Evolutionary conservation across 1,140 invertebrate genomes (phyloP).

Genomic region (Laupala kohalensis): DNA sequence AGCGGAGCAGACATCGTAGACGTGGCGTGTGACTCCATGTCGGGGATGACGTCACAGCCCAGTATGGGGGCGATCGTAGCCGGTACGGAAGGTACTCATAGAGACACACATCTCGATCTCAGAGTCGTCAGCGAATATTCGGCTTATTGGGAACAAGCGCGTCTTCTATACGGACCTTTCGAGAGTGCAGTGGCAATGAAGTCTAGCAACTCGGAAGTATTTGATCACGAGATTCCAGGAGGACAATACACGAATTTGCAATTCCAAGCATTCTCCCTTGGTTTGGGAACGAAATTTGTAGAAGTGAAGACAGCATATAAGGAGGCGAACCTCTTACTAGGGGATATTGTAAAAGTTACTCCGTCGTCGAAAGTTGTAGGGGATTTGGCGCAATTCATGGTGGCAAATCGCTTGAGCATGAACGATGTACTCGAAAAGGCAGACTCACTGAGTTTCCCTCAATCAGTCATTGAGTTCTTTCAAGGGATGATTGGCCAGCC

Average conservation of each 20-base stretch:
- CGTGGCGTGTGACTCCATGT: slow-evolving; percentile 98
- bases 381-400: neutral
- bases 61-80: slow-evolving; percentile 97
- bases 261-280: neutral
- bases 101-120: too few relatives aligned
- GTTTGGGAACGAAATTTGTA: neutral
- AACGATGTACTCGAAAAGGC: neutral
- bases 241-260: neutral
- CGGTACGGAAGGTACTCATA: slow-evolving; percentile 47
- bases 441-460: neutral
- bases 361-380: neutral
- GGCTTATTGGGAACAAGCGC: slow-evolving; percentile 54
- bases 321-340: neutral
- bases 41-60: slow-evolving; percentile 94
- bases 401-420: neutral
- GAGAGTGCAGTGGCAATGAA: slow-evolving; percentile 32
- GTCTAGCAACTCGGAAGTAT: neutral
- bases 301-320: neutral
- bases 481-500: neutral
- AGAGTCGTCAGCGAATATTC: neutral
- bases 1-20: slow-evolving; percentile 97
- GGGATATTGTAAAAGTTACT: neutral
- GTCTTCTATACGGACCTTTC: slow-evolving; percentile 53
- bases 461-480: neutral
- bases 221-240: neutral